Conservation (phyloP, 2,888 invertebrate genomes). For the Hypomecis atomaria region DNA sequence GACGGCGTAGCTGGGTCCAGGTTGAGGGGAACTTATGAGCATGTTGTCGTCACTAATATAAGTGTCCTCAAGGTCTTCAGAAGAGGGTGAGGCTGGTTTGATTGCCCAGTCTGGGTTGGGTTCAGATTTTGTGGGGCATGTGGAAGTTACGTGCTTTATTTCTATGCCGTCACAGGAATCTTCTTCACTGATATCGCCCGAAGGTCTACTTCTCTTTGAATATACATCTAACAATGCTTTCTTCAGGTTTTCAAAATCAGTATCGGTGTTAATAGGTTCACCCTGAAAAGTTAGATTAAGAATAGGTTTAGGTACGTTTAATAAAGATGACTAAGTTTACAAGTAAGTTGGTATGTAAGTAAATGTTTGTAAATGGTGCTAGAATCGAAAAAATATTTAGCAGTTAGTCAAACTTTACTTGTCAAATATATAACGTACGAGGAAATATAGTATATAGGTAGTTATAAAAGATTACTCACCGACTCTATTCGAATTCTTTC, state of each 20-base stretch:
- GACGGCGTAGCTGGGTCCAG: neutral
- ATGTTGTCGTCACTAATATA: constrained; percentile 1
- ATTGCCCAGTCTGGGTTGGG: neutral
- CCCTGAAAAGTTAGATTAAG: constrained; percentile 13
- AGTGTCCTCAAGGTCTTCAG: neutral
- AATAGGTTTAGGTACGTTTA: too few relatives aligned
- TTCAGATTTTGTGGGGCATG: neutral
- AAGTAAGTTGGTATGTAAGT: too few relatives aligned
- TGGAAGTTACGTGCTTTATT: neutral
- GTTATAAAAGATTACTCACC: constrained; percentile 36
- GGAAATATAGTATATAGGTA: too few relatives aligned
- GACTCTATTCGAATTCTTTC: constrained; percentile 48
- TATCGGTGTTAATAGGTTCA: constrained; percentile 15
- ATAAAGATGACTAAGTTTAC: too few relatives aligned
- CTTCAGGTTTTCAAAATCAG: constrained; percentile 26
- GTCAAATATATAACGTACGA: too few relatives aligned
- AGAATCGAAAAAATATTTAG: too few relatives aligned
- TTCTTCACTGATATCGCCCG: constrained; percentile 3
- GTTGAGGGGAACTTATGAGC: neutral
- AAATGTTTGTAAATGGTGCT: too few relatives aligned
- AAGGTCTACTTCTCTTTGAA: neutral
- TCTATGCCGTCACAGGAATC: constrained; percentile 1
- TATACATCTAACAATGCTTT: constrained; percentile 2
- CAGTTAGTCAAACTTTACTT: too few relatives aligned
- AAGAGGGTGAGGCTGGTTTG: neutral